Conservation (phyloP, 2,888 invertebrate genomes). For the Caradrina kadenii region DNA sequence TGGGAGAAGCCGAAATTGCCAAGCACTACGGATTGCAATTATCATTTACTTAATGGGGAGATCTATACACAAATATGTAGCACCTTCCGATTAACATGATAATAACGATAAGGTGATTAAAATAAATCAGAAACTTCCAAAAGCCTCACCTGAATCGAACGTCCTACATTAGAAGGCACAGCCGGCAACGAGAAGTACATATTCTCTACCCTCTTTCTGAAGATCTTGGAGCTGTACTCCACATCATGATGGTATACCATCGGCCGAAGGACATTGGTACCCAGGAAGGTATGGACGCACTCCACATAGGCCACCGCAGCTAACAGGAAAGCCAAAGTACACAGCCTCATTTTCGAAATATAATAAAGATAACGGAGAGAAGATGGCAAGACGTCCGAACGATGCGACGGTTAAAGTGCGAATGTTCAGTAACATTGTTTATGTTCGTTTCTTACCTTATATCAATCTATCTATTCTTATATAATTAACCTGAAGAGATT, state of each 20-base stretch:
- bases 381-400: neutral
- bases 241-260: slow-evolving; percentile 70
- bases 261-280: slow-evolving; percentile 74
- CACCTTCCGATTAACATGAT: too few species aligned
- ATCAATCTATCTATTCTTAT: slow-evolving; percentile 2
- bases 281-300: slow-evolving; percentile 77
- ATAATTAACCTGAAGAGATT: too few species aligned
- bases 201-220: slow-evolving; percentile 78
- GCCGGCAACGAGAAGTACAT: slow-evolving; percentile 69
- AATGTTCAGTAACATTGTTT: neutral
- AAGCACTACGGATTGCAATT: too few species aligned
- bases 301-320: slow-evolving; percentile 70
- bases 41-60: too few species aligned
- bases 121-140: neutral
- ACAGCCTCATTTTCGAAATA: slow-evolving; percentile 64
- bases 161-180: slow-evolving; percentile 53
- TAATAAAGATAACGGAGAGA: neutral
- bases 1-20: too few species aligned
- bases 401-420: neutral
- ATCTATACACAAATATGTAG: too few species aligned
- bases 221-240: slow-evolving; percentile 66
- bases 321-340: slow-evolving; percentile 60
- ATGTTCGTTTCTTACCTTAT: slow-evolving; percentile 4
- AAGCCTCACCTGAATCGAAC: slow-evolving; percentile 73
- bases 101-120: too few species aligned